These are phyloP conservation scores for Eufriesea mexicana DNA, from an alignment of 1,140 invertebrate genomes.

Conservation along the genomic window DNA sequence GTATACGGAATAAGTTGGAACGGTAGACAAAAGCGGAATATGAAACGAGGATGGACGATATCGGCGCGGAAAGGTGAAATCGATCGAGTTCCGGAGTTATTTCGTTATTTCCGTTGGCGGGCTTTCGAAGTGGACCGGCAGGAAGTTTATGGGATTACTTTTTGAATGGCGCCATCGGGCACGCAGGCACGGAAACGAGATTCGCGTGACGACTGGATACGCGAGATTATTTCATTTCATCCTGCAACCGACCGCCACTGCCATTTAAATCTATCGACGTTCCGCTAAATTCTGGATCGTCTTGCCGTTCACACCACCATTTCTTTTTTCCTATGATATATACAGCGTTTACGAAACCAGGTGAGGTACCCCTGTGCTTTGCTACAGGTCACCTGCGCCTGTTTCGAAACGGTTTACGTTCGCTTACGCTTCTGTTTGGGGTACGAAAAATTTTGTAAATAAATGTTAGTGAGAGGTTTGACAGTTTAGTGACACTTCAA, in stretches of 20 bases:
- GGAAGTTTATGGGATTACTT: slow-evolving; percentile 37
- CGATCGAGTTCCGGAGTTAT: slow-evolving; percentile 36
- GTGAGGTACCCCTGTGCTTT: too few relatives aligned
- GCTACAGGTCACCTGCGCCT: too few relatives aligned
- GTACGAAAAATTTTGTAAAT: too few relatives aligned
- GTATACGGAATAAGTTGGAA: not conserved
- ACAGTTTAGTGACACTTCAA: too few relatives aligned
- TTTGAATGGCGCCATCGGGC: not conserved
- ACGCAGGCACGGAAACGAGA: not conserved
- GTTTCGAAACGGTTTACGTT: too few relatives aligned
- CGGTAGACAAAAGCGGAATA: slow-evolving; percentile 11
- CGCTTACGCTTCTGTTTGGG: too few relatives aligned
- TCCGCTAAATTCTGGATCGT: not conserved
- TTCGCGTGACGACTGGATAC: not conserved
- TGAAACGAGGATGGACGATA: not conserved
- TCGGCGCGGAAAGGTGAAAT: slow-evolving; percentile 8
- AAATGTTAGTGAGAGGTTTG: too few relatives aligned
- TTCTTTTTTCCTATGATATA: too few relatives aligned
- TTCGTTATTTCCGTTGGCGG: slow-evolving; percentile 33
- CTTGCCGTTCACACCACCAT: not conserved
- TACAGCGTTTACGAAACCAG: too few relatives aligned
- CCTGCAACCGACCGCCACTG: not conserved
- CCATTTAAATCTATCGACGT: not conserved
- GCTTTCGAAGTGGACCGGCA: not conserved
- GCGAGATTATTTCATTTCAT: slow-evolving; percentile 16